Conservation (phyloP, 1,140 invertebrate genomes). For the Philotrypesis tridentata region DNA sequence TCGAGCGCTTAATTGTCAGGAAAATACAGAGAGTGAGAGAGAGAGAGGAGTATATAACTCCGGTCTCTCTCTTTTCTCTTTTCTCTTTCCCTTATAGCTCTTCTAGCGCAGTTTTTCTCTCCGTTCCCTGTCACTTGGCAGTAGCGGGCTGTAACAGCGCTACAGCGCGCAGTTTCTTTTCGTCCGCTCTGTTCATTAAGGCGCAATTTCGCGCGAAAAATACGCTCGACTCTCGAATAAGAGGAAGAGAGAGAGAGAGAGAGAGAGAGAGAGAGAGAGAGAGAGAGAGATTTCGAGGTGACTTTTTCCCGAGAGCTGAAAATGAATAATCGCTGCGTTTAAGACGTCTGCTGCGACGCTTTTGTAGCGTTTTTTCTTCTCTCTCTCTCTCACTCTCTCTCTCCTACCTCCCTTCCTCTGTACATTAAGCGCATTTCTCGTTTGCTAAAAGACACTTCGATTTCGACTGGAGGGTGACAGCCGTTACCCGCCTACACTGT, state of each 20-base stretch:
- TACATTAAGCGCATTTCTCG: not conserved
- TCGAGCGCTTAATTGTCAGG: slow-evolving; percentile 48
- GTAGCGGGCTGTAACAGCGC: not conserved
- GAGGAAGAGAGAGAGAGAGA: too few species aligned
- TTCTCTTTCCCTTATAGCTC: not conserved
- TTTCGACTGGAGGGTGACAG: not conserved
- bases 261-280: not conserved
- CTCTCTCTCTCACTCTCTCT: too few species aligned
- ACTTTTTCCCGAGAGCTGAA: not conserved
- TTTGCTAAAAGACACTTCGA: not conserved
- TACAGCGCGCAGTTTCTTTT: not conserved
- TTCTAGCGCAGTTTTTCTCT: not conserved
- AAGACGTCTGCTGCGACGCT: not conserved
- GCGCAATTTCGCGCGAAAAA: slow-evolving; percentile 37
- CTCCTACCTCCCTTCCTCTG: too few species aligned
- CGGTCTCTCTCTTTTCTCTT: not conserved
- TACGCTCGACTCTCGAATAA: slow-evolving; percentile 6
- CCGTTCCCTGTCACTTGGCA: slow-evolving; percentile 13
- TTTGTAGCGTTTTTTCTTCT: not conserved
- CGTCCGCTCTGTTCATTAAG: slow-evolving; percentile 33
- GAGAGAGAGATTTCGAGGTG: not conserved
- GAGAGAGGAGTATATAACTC: not conserved
- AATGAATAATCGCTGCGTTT: slow-evolving; percentile 34
- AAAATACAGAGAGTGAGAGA: slow-evolving; percentile 26
- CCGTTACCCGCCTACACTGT: not conserved